Evolutionary conservation across 2,797 vertebrate genomes (phyloP).

Genomic region (Chaetophractus vellerosus): DNA sequence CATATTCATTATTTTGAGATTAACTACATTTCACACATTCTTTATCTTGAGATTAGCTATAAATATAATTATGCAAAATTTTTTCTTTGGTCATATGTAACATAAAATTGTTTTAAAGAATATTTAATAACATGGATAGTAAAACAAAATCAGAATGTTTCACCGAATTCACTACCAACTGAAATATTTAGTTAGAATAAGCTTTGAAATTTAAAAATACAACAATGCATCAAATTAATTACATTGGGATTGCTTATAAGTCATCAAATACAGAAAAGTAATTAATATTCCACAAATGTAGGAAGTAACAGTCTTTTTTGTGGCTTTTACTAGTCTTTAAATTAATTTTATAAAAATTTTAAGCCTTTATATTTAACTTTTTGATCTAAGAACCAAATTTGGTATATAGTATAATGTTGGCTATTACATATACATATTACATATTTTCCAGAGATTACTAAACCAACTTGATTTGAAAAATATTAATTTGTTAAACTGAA

Average conservation of each 20-base stretch:
- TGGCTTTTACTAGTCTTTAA: neutral
- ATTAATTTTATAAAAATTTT: neutral
- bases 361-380: constrained; percentile 12
- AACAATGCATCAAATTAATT: constrained; percentile 28
- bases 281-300: constrained; percentile 14
- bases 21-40: neutral
- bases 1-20: neutral
- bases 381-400: constrained; percentile 38
- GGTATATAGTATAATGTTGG: neutral
- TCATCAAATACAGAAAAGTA: constrained; percentile 29
- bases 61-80: neutral
- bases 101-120: constrained; percentile 14
- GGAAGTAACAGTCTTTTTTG: neutral
- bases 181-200: constrained; percentile 57
- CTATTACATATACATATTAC: neutral
- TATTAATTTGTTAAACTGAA: neutral
- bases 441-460: neutral
- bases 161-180: neutral
- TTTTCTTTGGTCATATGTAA: constrained; percentile 30
- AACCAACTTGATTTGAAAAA: neutral
- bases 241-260: neutral
- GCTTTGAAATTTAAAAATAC: constrained; percentile 54
- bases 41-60: too few relatives aligned
- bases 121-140: neutral
- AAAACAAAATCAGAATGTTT: constrained; percentile 33